Percentiles rank a stretch among this genome's conserved stretches.
phyloP scores from a whole-genome alignment of 2,113 vertebrate genomes.

The Centrocercus urophasianus region DNA sequence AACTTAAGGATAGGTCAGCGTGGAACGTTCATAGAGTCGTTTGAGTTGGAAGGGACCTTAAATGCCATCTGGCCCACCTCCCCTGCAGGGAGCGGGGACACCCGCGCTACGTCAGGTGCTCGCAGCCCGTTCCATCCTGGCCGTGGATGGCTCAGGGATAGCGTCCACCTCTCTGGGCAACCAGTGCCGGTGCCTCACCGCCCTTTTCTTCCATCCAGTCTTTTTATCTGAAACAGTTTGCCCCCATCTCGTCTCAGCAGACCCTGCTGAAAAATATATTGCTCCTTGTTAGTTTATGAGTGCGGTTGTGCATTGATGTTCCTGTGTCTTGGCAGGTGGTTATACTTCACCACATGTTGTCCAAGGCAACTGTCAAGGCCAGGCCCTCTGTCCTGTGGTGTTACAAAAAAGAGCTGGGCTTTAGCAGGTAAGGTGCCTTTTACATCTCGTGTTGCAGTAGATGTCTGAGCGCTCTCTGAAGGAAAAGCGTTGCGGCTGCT shows the following conservation, averaged over 20 bases:
- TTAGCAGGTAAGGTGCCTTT: constrained; percentile 86
- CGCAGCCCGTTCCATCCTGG: no score
- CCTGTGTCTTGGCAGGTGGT: constrained; percentile 86
- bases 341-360: constrained; percentile 98
- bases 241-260: no score
- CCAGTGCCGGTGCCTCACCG: no score
- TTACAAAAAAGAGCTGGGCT: constrained; percentile 96
- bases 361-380: constrained; percentile 92
- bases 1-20: not conserved
- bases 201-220: no score
- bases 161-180: no score
- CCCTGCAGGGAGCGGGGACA: no score
- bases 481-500: accelerated
- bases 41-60: no score
- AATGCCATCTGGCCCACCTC: no score
- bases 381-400: constrained; percentile 97
- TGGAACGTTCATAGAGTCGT: no score
- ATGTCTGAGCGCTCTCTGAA: not conserved
- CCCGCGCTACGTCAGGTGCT: no score
- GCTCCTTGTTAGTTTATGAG: not conserved
- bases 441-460: accelerated
- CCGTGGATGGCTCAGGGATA: no score
- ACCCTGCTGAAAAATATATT: not conserved
- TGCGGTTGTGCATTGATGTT: not conserved
- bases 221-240: no score